Evolutionary conservation across 92 coral and sea anemone species (phyloP).

Genomic region (Heteractis magnifica): DNA sequence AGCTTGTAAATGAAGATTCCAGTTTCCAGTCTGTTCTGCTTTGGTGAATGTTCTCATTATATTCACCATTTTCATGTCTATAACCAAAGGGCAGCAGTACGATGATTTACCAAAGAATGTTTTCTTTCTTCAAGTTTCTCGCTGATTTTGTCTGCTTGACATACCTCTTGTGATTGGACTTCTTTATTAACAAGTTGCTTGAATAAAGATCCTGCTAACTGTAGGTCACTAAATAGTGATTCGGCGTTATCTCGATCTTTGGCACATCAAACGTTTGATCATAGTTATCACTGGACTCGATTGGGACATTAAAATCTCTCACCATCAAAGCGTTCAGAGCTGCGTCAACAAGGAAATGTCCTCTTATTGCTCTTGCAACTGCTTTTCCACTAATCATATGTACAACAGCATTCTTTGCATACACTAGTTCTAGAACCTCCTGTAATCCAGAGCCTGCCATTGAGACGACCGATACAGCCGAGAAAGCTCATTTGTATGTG

Average conservation of each 20-base stretch:
- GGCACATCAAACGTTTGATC: too few relatives aligned
- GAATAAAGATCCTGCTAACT: not conserved
- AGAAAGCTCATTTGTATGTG: slow-evolving; percentile 53
- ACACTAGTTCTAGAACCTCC: slow-evolving; percentile 7
- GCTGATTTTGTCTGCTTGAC: too few relatives aligned
- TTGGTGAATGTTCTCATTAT: slow-evolving; percentile 29
- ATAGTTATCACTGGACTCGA: not conserved
- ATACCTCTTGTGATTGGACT: too few relatives aligned
- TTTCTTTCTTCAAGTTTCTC: not conserved
- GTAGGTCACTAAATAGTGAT: not conserved
- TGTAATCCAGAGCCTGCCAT: not conserved
- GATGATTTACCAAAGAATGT: not conserved
- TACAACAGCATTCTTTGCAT: slow-evolving; percentile 36
- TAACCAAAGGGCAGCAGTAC: slow-evolving; percentile 45
- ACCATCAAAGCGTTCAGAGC: not conserved
- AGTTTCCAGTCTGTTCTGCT: slow-evolving; percentile 46
- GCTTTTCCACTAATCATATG: slow-evolving; percentile 53
- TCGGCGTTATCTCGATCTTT: not conserved
- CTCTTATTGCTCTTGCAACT: slow-evolving; percentile 5
- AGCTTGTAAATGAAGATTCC: slow-evolving; percentile 44
- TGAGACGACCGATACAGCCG: slow-evolving; percentile 33
- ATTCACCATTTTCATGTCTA: slow-evolving; percentile 50
- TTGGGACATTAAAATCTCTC: not conserved
- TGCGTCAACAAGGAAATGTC: not conserved
- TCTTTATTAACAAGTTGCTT: not conserved